Base-by-base conservation (phyloP, 30 jellyfish, hydroid and myxozoan species). In the Cassiopea xamachana region DNA sequence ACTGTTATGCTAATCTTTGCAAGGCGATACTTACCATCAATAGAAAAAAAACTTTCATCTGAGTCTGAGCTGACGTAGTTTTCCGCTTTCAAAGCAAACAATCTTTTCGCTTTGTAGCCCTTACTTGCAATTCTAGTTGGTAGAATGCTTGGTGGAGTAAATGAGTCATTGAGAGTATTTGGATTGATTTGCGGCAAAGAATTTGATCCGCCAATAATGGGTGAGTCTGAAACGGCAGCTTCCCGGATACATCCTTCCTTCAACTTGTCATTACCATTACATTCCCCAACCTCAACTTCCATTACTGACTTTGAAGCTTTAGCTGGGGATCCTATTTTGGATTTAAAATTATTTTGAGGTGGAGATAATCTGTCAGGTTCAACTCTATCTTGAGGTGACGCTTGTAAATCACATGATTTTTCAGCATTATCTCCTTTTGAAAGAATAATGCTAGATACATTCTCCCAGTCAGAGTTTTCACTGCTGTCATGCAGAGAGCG, bases 21-120 rank as follows among this genome's bases (percentile, higher is more conserved):
- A 10, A 55, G 27, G 15, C 43, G 15, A 27, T 17, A 64, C 74
- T 64, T 64, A 64, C 74, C 15, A 9, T 64, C 74, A 9, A 64
- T 17, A 64, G 74, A 14, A 4, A 27, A 64, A 64, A 5, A 64
- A 64, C 27, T 4, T 64, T 64, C 43, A 16, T 64, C 74, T 27
- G 43, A 64, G 2, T 64, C 43, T 14, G 19, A 9, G 6, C 2
- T 4, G 6, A 14, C 27, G 2, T 1, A 27, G 16, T 15, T 13
- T 9, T 51, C 86, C 78, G n/a, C 0, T 39, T 58, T 73, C 46
- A 82, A 84, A 14, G 62, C 68, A 13, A 71, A 27, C 12, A 60
- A 48, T 74, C 92, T 70, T 84, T 43, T 84, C 43, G 45, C 79
- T 84, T 84, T 84, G 44, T 84, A 46, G 49, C 85, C 79, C 10